Conservation (phyloP, 2,797 vertebrate genomes). For the Coilia nasus region DNA sequence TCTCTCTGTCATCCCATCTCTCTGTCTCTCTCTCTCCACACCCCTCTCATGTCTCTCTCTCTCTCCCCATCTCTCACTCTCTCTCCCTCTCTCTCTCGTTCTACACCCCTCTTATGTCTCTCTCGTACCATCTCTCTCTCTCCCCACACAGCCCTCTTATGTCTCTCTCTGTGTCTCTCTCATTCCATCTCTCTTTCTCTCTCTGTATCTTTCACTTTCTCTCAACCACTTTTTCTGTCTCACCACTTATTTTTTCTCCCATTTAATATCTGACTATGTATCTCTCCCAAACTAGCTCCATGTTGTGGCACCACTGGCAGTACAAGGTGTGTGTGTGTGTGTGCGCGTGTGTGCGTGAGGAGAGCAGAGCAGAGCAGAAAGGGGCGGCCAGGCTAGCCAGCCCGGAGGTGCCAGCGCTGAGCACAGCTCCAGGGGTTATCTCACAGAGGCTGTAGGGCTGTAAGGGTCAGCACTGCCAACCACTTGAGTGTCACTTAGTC, state of each 20-base stretch:
- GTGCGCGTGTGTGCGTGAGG: background rate
- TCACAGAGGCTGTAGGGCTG: background rate
- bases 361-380: background rate
- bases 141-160: background rate
- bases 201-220: background rate
- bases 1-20: no score
- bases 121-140: no score
- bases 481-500: background rate
- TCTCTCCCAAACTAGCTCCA: background rate
- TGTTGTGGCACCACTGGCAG: background rate
- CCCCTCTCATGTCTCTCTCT: background rate
- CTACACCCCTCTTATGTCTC: no score
- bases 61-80: background rate
- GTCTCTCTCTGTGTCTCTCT: background rate
- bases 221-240: background rate
- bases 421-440: background rate
- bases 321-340: background rate
- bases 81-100: background rate
- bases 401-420: background rate
- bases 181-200: background rate
- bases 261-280: background rate
- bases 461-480: background rate
- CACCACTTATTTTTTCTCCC: background rate
- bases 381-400: background rate
- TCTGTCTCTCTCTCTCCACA: background rate